A percentile compares a stretch with the other conserved stretches of the same genome.
phyloP scores from a whole-genome alignment of 2,797 vertebrate genomes.

The Pseudomugil tenellus region DNA sequence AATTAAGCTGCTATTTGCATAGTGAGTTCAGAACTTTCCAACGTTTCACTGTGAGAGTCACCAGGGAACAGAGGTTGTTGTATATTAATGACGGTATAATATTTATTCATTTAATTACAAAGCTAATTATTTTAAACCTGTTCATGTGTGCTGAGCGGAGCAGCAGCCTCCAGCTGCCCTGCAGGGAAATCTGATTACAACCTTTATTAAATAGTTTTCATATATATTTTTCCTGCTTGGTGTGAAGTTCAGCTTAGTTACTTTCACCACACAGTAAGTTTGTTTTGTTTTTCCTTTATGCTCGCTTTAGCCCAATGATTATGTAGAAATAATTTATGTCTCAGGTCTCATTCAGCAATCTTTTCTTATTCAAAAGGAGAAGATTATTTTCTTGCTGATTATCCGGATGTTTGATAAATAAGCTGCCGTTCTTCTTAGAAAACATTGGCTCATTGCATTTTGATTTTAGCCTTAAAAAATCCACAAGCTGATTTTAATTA shows the following conservation, averaged over 20 bases:
- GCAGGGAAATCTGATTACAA: conserved; percentile 10
- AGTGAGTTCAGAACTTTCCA: conserved; percentile 9
- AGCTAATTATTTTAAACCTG: conserved; percentile 3
- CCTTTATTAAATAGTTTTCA: background rate
- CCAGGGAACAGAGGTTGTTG: background rate
- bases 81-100: conserved; percentile 4
- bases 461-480: background rate
- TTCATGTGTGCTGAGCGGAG: background rate
- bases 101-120: conserved; percentile 9
- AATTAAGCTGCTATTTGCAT: background rate
- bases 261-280: background rate
- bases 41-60: background rate
- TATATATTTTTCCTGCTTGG: background rate
- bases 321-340: background rate
- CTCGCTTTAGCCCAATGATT: background rate
- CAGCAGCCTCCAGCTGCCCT: background rate
- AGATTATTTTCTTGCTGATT: too few relatives aligned
- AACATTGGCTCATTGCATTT: background rate
- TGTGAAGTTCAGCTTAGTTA: background rate
- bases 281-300: too few relatives aligned
- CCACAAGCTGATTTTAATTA: background rate
- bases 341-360: background rate
- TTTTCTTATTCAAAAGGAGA: background rate
- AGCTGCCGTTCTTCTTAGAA: background rate
- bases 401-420: too few relatives aligned